phyloP scores from a whole-genome alignment of 64 coral and sea anemone species.

The Orbicella faveolata region DNA sequence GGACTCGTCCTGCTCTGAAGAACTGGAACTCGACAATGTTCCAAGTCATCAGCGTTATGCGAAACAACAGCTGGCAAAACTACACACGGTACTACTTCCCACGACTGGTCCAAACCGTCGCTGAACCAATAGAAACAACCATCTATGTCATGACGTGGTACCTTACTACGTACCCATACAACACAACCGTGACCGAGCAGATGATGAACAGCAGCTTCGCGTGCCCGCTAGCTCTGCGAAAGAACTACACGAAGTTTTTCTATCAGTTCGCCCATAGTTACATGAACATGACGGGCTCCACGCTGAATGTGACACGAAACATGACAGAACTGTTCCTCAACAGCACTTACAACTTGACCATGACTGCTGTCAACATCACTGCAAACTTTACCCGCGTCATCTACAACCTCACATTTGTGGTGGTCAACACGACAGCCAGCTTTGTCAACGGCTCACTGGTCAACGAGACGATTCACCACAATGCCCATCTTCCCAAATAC shows the following conservation, averaged over 20 bases:
- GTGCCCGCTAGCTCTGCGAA: neutral
- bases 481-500: slow-evolving; percentile 35
- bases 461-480: slow-evolving; percentile 39
- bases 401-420: slow-evolving; percentile 14
- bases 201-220: slow-evolving; percentile 10
- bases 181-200: slow-evolving; percentile 19
- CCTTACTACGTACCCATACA: neutral
- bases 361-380: slow-evolving; percentile 28
- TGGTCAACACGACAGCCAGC: slow-evolving; percentile 53
- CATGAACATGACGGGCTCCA: slow-evolving; percentile 38
- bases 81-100: slow-evolving; percentile 47
- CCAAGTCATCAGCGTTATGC: slow-evolving; percentile 21
- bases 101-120: slow-evolving; percentile 25
- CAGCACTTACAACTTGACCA: slow-evolving; percentile 46
- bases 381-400: slow-evolving; percentile 32
- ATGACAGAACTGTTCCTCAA: slow-evolving; percentile 31
- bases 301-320: slow-evolving; percentile 51
- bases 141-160: slow-evolving; percentile 20
- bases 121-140: neutral
- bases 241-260: slow-evolving; percentile 52
- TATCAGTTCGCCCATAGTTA: slow-evolving; percentile 2
- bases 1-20: slow-evolving; percentile 53
- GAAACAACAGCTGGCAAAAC: slow-evolving; percentile 65
- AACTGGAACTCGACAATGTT: slow-evolving; percentile 75
- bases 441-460: slow-evolving; percentile 68